Conservation (phyloP, 2,113 vertebrate species). For the Glaucidium brasilianum region DNA sequence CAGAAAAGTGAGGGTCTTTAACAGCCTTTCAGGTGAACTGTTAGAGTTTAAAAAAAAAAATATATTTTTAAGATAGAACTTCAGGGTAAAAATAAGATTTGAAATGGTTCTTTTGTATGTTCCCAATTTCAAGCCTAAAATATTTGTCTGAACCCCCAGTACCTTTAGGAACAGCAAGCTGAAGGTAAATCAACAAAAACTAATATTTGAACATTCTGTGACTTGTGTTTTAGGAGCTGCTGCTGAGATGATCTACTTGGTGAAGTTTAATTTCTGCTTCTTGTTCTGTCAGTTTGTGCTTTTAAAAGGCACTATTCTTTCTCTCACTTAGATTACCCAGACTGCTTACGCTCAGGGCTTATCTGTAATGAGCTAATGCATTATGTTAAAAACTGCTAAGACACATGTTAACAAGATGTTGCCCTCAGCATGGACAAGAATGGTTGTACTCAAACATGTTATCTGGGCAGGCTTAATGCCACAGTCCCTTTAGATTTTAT, state of each 20-base stretch:
- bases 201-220: neutral
- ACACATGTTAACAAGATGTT: constrained; percentile 11
- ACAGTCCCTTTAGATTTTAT: neutral
- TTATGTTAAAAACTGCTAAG: neutral
- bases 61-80: neutral
- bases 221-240: neutral
- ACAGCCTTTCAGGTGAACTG: neutral
- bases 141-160: neutral
- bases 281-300: neutral
- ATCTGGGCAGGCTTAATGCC: neutral
- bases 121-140: neutral
- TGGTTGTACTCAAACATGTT: neutral
- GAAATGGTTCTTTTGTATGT: neutral
- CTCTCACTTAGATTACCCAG: neutral
- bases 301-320: neutral
- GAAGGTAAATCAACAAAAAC: neutral
- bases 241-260: neutral
- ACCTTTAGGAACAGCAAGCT: neutral
- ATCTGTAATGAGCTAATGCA: neutral
- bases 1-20: neutral
- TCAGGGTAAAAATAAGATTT: neutral
- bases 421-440: neutral
- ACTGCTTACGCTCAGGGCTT: neutral
- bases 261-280: neutral
- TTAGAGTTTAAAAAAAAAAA: neutral